Evolutionary conservation across 2,888 invertebrate genomes (phyloP).

Genomic region (Rhaphigaster nebulosa): DNA sequence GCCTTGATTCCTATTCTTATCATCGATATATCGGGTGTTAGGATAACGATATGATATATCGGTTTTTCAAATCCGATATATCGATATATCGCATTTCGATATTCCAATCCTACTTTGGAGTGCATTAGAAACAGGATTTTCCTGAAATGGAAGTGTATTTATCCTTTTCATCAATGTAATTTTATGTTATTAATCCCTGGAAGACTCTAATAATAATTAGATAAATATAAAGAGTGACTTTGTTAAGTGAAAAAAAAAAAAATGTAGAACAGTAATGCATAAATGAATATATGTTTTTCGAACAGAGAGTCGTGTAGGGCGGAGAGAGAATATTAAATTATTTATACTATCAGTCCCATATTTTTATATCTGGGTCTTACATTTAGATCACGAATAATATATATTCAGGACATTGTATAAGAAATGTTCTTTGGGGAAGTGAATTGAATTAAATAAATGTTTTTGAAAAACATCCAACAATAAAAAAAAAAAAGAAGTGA

Average conservation of each 20-base stretch:
- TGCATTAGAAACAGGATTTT: too few relatives aligned
- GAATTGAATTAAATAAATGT: background rate
- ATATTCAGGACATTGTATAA: background rate
- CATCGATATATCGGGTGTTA: too few relatives aligned
- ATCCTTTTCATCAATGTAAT: too few relatives aligned
- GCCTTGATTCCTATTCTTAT: too few relatives aligned
- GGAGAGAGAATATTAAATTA: slow-evolving; percentile 3
- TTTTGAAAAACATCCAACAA: background rate
- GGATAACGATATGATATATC: too few relatives aligned
- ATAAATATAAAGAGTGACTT: too few relatives aligned
- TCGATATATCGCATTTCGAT: too few relatives aligned
- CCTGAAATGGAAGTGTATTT: too few relatives aligned
- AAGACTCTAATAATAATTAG: too few relatives aligned
- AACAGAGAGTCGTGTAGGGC: background rate
- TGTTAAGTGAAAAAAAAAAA: background rate
- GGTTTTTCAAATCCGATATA: too few relatives aligned
- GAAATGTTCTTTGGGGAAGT: background rate
- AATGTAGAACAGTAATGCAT: background rate
- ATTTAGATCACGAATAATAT: background rate
- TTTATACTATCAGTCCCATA: background rate
- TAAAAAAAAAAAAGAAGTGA: background rate
- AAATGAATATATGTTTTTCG: background rate
- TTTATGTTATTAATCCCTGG: too few relatives aligned
- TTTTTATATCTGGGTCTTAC: background rate
- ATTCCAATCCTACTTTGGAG: too few relatives aligned